Evolutionary conservation across 2,113 vertebrate species (phyloP).

Genomic region (Aptenodytes patagonicus): DNA sequence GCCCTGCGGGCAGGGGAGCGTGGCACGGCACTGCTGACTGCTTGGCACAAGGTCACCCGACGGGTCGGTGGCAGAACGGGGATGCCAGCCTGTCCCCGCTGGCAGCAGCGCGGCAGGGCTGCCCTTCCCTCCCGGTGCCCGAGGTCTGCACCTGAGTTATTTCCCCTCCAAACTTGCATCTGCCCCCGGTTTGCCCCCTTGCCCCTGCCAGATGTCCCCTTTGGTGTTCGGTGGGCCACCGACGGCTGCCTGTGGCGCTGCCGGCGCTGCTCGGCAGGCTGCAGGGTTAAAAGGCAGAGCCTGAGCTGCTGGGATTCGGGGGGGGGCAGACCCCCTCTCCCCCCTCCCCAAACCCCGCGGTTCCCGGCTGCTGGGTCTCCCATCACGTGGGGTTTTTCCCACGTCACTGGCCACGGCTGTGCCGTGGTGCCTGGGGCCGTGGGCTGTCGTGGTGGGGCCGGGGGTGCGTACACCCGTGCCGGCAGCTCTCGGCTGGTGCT

Average conservation of each 20-base stretch:
- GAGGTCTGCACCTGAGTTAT: fast-evolving
- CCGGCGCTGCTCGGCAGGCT: fast-evolving
- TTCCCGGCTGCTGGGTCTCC: not conserved
- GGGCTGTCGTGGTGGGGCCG: not conserved
- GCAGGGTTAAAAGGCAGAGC: not conserved
- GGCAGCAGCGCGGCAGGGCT: not conserved
- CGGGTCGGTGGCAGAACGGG: not conserved
- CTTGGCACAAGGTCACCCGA: constrained; percentile 49
- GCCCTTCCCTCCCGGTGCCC: not conserved
- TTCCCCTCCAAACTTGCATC: not conserved
- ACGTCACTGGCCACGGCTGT: not conserved
- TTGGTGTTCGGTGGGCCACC: not conserved
- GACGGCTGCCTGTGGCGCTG: fast-evolving
- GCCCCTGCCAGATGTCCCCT: not conserved
- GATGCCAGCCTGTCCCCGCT: fast-evolving
- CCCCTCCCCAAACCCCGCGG: not conserved
- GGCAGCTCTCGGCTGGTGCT: not conserved
- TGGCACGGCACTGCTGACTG: fast-evolving
- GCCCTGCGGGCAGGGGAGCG: not conserved
- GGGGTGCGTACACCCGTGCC: not conserved
- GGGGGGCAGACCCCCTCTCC: not conserved
- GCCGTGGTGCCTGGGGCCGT: not conserved
- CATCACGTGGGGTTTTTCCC: not conserved
- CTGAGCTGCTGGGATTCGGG: not conserved
- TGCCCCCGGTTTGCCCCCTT: not conserved